These are phyloP conservation scores for Cervus canadensis DNA, from an alignment of 2,113 vertebrate genomes.

Conservation along the genomic window DNA sequence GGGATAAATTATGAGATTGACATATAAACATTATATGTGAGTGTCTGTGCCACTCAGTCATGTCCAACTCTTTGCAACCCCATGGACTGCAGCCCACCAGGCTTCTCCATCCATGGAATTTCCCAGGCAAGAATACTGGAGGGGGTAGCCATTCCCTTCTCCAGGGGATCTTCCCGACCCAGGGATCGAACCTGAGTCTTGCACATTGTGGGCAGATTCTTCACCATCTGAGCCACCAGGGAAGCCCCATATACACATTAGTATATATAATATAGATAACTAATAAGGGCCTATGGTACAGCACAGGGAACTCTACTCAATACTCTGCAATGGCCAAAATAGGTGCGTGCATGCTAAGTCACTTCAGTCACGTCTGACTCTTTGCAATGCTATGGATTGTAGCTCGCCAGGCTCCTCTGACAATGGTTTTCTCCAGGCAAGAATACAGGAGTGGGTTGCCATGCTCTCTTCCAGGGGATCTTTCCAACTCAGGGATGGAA, in stretches of 20 bases:
- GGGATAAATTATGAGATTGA: not conserved
- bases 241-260: not conserved
- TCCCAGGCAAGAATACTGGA: not conserved
- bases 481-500: not conserved
- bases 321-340: not conserved
- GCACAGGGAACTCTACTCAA: not conserved
- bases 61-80: not conserved
- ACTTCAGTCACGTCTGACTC: not conserved
- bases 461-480: not conserved
- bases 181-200: not conserved
- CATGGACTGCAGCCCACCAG: not conserved
- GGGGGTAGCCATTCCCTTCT: not conserved
- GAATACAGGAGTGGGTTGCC: not conserved
- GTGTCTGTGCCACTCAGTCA: not conserved
- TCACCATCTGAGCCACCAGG: not conserved
- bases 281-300: not conserved
- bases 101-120: not conserved
- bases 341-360: not conserved
- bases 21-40: not conserved
- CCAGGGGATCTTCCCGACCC: not conserved
- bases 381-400: not conserved
- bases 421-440: not conserved
- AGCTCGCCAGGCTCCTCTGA: not conserved
- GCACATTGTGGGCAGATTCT: not conserved
- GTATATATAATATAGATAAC: not conserved